These are phyloP conservation scores for Prosapia bicincta DNA, from an alignment of 2,888 invertebrate genomes.

Conservation along the genomic window DNA sequence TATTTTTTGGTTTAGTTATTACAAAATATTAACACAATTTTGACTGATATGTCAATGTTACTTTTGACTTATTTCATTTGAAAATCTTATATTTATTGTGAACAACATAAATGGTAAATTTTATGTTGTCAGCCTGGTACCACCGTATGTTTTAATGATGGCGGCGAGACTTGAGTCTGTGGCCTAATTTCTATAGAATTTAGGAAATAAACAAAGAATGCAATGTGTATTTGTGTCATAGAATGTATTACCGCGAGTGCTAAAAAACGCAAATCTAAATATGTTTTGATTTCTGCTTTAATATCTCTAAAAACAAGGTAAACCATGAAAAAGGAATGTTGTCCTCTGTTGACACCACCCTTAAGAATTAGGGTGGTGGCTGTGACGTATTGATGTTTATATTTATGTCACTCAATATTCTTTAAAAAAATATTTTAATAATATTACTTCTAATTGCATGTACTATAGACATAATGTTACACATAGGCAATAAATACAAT, in stretches of 20 bases:
- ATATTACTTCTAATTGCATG: no score
- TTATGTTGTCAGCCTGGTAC: background rate
- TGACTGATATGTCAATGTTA: no score
- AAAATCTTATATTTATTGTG: no score
- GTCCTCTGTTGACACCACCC: background rate
- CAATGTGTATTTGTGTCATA: no score
- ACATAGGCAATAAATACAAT: no score
- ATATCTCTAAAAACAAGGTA: background rate
- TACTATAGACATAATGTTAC: no score
- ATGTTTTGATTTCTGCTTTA: background rate
- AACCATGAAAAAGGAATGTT: background rate
- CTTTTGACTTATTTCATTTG: no score
- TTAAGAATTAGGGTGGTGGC: background rate
- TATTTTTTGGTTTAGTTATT: no score
- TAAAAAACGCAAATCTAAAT: background rate
- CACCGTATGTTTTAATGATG: background rate
- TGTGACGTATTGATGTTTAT: background rate
- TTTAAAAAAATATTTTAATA: no score
- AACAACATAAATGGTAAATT: no score
- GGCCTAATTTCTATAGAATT: background rate
- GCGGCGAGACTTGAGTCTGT: background rate
- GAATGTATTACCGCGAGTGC: background rate
- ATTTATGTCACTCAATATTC: background rate
- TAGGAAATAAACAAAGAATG: no score
- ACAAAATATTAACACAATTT: no score